Evolutionary conservation across 2,888 invertebrate genomes (phyloP).

Genomic region (Erebia palarica): DNA sequence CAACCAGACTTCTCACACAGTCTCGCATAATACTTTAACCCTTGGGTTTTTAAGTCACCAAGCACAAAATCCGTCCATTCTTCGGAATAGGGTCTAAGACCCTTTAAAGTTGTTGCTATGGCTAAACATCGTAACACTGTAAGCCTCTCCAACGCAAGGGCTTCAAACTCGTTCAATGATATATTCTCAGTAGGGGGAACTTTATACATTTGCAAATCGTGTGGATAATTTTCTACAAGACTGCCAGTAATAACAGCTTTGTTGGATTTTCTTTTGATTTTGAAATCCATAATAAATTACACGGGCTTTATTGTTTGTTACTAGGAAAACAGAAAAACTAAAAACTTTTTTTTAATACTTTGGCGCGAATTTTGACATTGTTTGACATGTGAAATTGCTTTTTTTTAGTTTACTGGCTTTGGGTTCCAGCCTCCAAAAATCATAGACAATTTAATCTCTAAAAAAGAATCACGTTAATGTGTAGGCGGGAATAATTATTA

Average conservation of each 20-base stretch:
- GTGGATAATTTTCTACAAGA: slow-evolving; percentile 84
- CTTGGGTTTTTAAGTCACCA: slow-evolving; percentile 85
- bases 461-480: too few species aligned
- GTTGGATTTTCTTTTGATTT: slow-evolving; percentile 70
- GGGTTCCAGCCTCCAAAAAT: too few species aligned
- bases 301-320: neutral
- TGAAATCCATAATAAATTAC: slow-evolving; percentile 64
- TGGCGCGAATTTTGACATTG: too few species aligned
- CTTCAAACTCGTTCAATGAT: slow-evolving; percentile 92
- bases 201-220: slow-evolving; percentile 90
- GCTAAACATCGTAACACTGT: slow-evolving; percentile 90
- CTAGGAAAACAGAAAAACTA: too few species aligned
- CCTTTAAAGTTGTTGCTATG: slow-evolving; percentile 85
- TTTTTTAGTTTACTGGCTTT: too few species aligned
- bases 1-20: slow-evolving; percentile 82
- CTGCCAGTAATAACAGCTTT: slow-evolving; percentile 63
- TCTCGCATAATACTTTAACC: slow-evolving; percentile 84
- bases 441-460: too few species aligned
- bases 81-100: slow-evolving; percentile 83
- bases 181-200: slow-evolving; percentile 88
- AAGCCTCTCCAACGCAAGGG: slow-evolving; percentile 91
- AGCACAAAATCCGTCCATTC: slow-evolving; percentile 86
- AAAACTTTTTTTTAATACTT: too few species aligned
- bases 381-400: too few species aligned
- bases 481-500: too few species aligned